Conservation (phyloP, 2,113 vertebrate genomes). For the Brachyhypopomus occidentalis region DNA sequence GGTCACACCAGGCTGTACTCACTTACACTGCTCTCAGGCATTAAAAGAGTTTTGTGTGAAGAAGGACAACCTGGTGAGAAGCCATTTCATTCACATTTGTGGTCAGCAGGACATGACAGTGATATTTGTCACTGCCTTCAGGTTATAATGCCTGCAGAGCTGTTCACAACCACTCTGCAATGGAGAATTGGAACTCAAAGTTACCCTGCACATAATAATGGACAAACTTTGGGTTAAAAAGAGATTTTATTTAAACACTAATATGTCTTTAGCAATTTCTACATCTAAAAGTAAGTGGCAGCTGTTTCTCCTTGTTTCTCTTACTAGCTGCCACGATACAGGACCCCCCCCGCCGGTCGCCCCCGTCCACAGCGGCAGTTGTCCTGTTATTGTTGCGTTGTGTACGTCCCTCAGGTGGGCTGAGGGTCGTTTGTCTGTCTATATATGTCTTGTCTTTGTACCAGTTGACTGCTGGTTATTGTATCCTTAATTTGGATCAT, state of each 20-base stretch:
- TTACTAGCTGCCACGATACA: too few relatives aligned
- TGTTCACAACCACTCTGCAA: constrained; percentile 15
- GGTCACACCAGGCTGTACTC: constrained; percentile 54
- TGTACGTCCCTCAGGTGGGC: too few relatives aligned
- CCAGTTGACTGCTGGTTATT: too few relatives aligned
- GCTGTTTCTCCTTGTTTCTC: not conserved
- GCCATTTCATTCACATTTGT: constrained; percentile 60
- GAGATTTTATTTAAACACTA: not conserved
- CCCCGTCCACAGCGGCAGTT: too few relatives aligned
- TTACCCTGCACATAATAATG: constrained; percentile 10
- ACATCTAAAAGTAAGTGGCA: too few relatives aligned
- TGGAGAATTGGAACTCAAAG: not conserved
- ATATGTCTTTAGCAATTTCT: not conserved
- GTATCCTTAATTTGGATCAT: too few relatives aligned
- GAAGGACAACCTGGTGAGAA: constrained; percentile 56
- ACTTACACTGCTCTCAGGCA: constrained; percentile 53
- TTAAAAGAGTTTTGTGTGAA: constrained; percentile 63
- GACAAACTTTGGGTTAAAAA: not conserved
- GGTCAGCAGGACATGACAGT: constrained; percentile 50
- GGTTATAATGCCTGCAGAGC: constrained; percentile 47
- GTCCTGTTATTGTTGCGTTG: too few relatives aligned
- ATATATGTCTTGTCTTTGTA: too few relatives aligned
- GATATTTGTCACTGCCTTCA: constrained; percentile 66
- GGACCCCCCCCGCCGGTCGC: too few relatives aligned
- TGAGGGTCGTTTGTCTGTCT: too few relatives aligned